These are phyloP conservation scores for Collichthys lucidus DNA, from an alignment of 2,113 vertebrate genomes.

Conservation along the genomic window DNA sequence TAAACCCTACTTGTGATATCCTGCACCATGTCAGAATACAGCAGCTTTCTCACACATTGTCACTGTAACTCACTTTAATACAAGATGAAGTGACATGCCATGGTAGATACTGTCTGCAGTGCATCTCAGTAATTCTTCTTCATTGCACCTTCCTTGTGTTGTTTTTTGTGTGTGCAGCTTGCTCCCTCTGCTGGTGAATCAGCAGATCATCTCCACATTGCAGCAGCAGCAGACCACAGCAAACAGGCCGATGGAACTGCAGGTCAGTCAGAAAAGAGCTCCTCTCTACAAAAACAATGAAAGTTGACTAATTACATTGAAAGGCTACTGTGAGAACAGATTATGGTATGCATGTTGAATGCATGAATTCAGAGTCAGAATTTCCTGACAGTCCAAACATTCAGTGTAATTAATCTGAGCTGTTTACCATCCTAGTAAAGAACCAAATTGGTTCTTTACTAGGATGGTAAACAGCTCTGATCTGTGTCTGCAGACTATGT, in stretches of 20 bases:
- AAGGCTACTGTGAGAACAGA: not conserved
- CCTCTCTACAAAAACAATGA: not conserved
- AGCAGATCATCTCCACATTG: slow-evolving; percentile 75
- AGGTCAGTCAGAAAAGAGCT: slow-evolving; percentile 77
- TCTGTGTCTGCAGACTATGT: not conserved
- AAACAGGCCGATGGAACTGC: slow-evolving; percentile 77
- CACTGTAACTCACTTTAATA: not conserved
- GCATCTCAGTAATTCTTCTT: not conserved
- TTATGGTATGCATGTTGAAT: not conserved
- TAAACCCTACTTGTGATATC: not conserved
- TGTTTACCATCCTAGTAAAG: too few species aligned
- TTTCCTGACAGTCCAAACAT: not conserved
- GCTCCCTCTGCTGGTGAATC: slow-evolving; percentile 85
- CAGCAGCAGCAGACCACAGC: slow-evolving; percentile 69
- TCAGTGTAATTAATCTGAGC: not conserved
- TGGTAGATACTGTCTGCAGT: not conserved
- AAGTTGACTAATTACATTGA: not conserved
- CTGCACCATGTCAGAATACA: not conserved
- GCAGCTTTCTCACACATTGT: not conserved
- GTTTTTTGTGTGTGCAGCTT: slow-evolving; percentile 76
- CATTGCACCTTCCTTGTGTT: not conserved
- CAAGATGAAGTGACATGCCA: not conserved
- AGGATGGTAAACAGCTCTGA: not conserved
- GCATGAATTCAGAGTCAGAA: not conserved
- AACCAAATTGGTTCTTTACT: too few species aligned